Evolutionary conservation across 2,888 invertebrate genomes (phyloP).

Genomic region (Micoletzkya japonica): DNA sequence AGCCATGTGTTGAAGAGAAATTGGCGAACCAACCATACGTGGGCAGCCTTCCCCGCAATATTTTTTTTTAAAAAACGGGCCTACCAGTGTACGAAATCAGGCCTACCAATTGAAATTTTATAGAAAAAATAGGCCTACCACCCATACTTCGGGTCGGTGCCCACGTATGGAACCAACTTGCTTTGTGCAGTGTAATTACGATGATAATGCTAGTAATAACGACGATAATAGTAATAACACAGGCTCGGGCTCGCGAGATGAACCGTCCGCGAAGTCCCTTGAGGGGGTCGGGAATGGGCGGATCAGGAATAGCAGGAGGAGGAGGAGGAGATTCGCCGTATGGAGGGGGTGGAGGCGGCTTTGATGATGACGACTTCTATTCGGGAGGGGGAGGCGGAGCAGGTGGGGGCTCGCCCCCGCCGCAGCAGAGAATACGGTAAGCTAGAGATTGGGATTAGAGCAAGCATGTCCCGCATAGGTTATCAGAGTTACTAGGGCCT

Average conservation of each 20-base stretch:
- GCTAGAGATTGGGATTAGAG: not conserved
- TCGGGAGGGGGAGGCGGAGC: slow-evolving; percentile 10
- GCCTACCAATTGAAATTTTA: too few relatives aligned
- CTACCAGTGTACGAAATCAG: too few relatives aligned
- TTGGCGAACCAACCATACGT: too few relatives aligned
- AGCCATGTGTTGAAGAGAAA: too few relatives aligned
- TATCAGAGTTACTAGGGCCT: not conserved
- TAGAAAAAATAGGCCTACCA: too few relatives aligned
- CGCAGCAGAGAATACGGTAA: not conserved
- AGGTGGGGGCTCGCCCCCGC: not conserved
- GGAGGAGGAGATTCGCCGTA: not conserved
- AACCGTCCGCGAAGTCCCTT: not conserved
- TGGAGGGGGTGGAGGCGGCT: slow-evolving; percentile 1
- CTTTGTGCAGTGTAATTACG: too few relatives aligned
- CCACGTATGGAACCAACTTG: too few relatives aligned
- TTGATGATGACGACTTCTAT: not conserved
- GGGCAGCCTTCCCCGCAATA: too few relatives aligned
- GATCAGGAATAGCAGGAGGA: not conserved
- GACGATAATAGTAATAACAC: too few relatives aligned
- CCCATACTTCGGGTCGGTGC: too few relatives aligned
- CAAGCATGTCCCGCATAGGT: not conserved
- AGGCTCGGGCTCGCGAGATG: not conserved
- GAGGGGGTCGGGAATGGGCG: not conserved
- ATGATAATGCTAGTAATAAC: too few relatives aligned
- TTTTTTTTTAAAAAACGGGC: too few relatives aligned